A percentile compares a stretch with the other conserved stretches of the same genome.
Evolutionary conservation across 2,888 invertebrate genomes (phyloP).

Genomic region (Drosophila prolongata): DNA sequence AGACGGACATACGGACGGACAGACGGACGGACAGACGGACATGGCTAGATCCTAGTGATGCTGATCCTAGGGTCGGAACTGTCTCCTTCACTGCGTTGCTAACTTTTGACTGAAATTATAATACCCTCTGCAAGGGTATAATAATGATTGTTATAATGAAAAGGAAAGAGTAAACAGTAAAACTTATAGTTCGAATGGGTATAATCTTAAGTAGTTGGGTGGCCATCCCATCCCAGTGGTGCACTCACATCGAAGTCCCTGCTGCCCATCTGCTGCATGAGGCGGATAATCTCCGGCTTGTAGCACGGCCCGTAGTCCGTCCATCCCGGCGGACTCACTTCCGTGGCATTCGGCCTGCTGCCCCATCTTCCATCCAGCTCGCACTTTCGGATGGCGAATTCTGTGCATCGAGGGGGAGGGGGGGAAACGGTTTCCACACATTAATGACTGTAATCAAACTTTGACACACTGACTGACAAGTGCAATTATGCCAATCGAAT

Average conservation of each 20-base stretch:
- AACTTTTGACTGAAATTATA: too few relatives aligned
- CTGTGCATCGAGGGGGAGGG: constrained; percentile 84
- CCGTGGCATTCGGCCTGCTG: constrained; percentile 84
- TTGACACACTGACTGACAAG: constrained; percentile 27
- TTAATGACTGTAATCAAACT: constrained; percentile 15
- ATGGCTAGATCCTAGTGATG: too few relatives aligned
- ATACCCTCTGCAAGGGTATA: too few relatives aligned
- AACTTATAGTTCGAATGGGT: too few relatives aligned
- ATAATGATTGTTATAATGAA: too few relatives aligned
- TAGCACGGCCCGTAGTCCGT: constrained; percentile 94
- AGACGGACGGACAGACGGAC: too few relatives aligned
- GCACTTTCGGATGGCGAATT: constrained; percentile 89
- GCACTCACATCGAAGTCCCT: constrained; percentile 83
- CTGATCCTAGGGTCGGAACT: too few relatives aligned
- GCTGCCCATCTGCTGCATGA: constrained; percentile 86
- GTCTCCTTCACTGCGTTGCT: too few relatives aligned
- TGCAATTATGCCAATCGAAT: constrained; percentile 58
- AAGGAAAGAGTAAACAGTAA: too few relatives aligned
- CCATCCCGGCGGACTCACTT: constrained; percentile 87
- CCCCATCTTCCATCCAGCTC: constrained; percentile 89
- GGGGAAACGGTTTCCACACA: neutral
- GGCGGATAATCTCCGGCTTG: constrained; percentile 88
- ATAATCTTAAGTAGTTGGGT: too few relatives aligned
- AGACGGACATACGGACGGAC: too few relatives aligned
- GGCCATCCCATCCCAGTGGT: too few relatives aligned